phyloP scores from a whole-genome alignment of 2,888 invertebrate genomes.

The Cosmia trapezina region DNA sequence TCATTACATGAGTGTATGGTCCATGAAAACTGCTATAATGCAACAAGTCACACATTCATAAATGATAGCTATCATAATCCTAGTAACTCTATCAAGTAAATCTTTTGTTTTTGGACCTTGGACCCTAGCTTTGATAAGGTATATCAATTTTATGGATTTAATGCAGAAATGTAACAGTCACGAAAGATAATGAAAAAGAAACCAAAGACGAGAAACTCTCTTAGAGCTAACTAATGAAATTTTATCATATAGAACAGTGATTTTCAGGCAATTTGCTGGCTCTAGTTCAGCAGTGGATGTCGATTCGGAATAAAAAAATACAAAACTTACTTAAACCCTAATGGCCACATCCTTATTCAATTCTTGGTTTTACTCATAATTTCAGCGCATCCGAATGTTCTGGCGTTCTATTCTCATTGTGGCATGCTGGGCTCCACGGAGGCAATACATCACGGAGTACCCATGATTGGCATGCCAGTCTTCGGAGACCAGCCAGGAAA shows the following conservation, averaged over 20 bases:
- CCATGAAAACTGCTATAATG: not conserved
- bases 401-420: constrained; percentile 90
- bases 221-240: not conserved
- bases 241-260: not conserved
- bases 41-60: not conserved
- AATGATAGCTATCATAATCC: not conserved
- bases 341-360: not conserved
- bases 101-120: not conserved
- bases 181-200: not conserved
- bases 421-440: constrained; percentile 90
- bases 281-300: not conserved
- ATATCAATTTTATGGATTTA: not conserved
- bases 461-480: constrained; percentile 90
- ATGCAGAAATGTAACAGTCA: not conserved
- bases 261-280: not conserved
- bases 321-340: not conserved
- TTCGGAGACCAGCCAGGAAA: constrained; percentile 91
- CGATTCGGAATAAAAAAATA: not conserved
- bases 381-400: constrained; percentile 74
- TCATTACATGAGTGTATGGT: not conserved
- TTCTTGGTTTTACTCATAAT: not conserved
- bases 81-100: not conserved
- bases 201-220: not conserved
- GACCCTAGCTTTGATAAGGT: not conserved
- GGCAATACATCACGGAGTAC: constrained; percentile 90